These are phyloP conservation scores for Venustaconcha ellipsiformis DNA, from an alignment of 1,140 invertebrate species.

Conservation along the genomic window DNA sequence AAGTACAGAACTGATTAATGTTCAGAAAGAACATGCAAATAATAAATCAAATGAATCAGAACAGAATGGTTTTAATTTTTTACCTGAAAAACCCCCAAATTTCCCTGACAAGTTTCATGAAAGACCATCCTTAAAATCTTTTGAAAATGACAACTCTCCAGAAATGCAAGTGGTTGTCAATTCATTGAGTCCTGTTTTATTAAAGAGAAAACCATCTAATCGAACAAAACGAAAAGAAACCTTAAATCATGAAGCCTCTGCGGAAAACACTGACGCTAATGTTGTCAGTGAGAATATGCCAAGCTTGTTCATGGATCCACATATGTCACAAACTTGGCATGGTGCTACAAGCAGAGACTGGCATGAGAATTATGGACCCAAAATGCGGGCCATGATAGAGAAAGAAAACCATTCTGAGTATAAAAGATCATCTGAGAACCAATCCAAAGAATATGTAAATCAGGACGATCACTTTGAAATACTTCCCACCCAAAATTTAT, in stretches of 20 bases:
- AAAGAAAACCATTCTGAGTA: slow-evolving; percentile 17
- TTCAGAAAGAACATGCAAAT: background rate
- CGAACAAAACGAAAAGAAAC: slow-evolving; percentile 7
- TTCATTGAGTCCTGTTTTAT: slow-evolving; percentile 54
- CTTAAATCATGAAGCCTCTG: background rate
- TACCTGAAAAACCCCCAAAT: background rate
- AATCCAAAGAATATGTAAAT: background rate
- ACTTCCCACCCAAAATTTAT: slow-evolving; percentile 31
- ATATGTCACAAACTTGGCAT: slow-evolving; percentile 49
- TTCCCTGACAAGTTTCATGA: background rate
- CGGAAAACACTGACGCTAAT: background rate
- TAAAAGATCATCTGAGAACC: background rate
- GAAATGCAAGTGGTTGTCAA: slow-evolving; percentile 60
- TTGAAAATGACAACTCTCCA: slow-evolving; percentile 37
- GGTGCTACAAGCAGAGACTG: slow-evolving; percentile 42
- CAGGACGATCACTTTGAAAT: slow-evolving; percentile 28
- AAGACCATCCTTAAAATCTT: slow-evolving; percentile 2
- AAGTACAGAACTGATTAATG: background rate
- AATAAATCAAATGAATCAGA: background rate
- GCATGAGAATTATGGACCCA: slow-evolving; percentile 41
- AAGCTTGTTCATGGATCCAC: slow-evolving; percentile 36
- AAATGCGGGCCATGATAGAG: slow-evolving; percentile 35
- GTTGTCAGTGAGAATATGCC: slow-evolving; percentile 2
- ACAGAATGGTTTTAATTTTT: background rate
- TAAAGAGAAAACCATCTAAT: slow-evolving; percentile 34